Evolutionary conservation across 2,888 invertebrate genomes (phyloP).

Genomic region (Anarsia innoxiella): DNA sequence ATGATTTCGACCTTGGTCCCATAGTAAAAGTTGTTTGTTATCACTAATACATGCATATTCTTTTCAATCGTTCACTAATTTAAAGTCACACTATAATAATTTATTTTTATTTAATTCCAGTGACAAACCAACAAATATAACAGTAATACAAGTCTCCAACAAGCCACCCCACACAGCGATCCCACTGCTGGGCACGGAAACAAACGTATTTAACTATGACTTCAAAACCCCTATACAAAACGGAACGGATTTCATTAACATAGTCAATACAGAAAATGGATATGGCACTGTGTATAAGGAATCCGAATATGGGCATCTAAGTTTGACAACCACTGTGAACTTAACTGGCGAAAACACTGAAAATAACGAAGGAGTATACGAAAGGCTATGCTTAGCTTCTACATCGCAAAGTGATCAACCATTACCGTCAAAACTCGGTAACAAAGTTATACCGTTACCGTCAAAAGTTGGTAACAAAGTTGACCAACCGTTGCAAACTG

Average conservation of each 20-base stretch:
- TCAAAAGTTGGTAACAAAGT: too few relatives aligned
- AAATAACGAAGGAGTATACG: constrained; percentile 41
- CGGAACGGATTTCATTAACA: constrained; percentile 40
- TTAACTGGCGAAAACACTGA: constrained; percentile 28
- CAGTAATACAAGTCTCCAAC: constrained; percentile 77
- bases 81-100: too few relatives aligned
- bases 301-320: constrained; percentile 58
- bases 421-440: too few relatives aligned
- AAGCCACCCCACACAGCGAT: constrained; percentile 64
- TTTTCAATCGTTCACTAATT: too few relatives aligned
- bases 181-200: constrained; percentile 47
- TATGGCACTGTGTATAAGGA: constrained; percentile 54
- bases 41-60: too few relatives aligned
- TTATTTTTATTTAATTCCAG: too few relatives aligned
- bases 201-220: constrained; percentile 52
- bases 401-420: constrained; percentile 46
- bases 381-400: constrained; percentile 56
- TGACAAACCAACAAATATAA: constrained; percentile 61
- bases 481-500: too few relatives aligned
- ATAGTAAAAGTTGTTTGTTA: too few relatives aligned
- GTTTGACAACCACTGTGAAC: constrained; percentile 58
- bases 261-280: constrained; percentile 57
- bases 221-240: constrained; percentile 35
- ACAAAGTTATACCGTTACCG: too few relatives aligned
- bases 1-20: too few relatives aligned